These are phyloP conservation scores for Galeopsomyia nigrocyanea DNA, from an alignment of 2,888 invertebrate genomes.

Conservation along the genomic window DNA sequence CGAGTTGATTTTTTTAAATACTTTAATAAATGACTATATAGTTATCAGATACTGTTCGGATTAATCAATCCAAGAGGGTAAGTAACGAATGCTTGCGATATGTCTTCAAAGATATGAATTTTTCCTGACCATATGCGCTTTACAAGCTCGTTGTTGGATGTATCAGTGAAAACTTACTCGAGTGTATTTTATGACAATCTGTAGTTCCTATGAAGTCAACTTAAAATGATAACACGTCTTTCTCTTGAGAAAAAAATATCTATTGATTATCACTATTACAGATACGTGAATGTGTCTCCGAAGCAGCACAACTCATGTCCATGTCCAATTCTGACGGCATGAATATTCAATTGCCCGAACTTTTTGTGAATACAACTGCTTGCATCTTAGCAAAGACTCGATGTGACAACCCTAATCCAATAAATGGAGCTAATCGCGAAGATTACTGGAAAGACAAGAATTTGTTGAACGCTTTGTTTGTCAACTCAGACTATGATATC, in stretches of 20 bases:
- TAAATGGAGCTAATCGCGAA: slow-evolving; percentile 76
- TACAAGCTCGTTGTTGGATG: no score
- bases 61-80: no score
- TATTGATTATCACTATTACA: slow-evolving; percentile 43
- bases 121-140: no score
- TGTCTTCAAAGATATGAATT: no score
- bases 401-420: slow-evolving; percentile 76
- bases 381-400: slow-evolving; percentile 77
- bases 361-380: slow-evolving; percentile 75
- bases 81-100: no score
- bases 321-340: slow-evolving; percentile 52
- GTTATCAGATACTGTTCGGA: no score
- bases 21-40: no score
- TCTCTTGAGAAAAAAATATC: not conserved
- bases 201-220: no score
- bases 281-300: slow-evolving; percentile 59
- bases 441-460: slow-evolving; percentile 63
- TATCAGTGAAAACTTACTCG: not conserved
- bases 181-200: not conserved
- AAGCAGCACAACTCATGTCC: slow-evolving; percentile 53
- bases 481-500: slow-evolving; percentile 63
- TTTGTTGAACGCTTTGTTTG: slow-evolving; percentile 60
- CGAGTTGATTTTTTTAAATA: no score
- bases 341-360: slow-evolving; percentile 54
- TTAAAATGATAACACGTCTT: not conserved